Evolutionary conservation across 64 coral and sea anemone genomes (phyloP).

Genomic region (Pocillopora verrucosa): DNA sequence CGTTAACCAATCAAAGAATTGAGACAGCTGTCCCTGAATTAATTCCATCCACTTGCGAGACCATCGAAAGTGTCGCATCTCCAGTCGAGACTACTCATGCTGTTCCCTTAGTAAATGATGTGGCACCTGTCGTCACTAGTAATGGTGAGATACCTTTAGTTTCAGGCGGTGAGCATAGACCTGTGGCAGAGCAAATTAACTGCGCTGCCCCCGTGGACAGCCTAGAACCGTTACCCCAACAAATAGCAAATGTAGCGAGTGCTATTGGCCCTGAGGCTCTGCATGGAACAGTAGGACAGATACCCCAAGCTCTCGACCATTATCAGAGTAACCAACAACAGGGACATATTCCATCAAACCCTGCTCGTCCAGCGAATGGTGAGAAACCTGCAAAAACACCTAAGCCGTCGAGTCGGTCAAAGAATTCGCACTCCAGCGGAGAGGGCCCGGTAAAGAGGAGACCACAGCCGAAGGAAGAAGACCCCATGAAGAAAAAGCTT

Average conservation of each 20-base stretch:
- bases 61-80: not conserved
- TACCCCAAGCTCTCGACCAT: not conserved
- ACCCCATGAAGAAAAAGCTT: constrained; percentile 58
- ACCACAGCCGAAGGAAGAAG: constrained; percentile 60
- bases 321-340: not conserved
- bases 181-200: not conserved
- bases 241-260: not conserved
- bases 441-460: constrained; percentile 52
- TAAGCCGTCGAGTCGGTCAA: not conserved
- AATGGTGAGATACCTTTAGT: not conserved
- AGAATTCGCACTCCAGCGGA: not conserved
- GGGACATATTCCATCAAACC: not conserved
- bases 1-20: not conserved
- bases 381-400: not conserved
- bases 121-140: not conserved
- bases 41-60: not conserved
- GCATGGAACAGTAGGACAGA: not conserved
- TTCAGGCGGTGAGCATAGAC: not conserved
- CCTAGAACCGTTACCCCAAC: not conserved
- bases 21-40: not conserved
- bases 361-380: not conserved
- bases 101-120: not conserved
- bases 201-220: not conserved
- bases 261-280: not conserved
- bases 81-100: not conserved